Evolutionary conservation across 2,113 vertebrate species (phyloP), one percentile per base, ranked within the genome.

Genomic region (Natator depressus): DNA sequence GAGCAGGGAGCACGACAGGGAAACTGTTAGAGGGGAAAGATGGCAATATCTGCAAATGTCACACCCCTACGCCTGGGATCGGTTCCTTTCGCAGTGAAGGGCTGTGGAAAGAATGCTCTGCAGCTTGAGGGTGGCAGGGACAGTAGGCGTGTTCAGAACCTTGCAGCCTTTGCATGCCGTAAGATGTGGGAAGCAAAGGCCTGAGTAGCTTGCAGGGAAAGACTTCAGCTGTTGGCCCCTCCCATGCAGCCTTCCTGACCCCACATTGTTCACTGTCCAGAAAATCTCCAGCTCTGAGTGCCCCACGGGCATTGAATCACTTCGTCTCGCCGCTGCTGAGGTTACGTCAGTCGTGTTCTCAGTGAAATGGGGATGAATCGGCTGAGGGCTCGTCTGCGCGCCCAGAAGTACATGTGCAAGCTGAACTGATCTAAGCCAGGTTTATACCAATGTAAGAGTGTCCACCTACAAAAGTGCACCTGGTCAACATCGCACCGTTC

Each of bases 401-500:
- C 29, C 14, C 65, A 72, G 19, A 72, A 38, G 65, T 38, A 72
- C 35, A 22, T n/a, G n/a, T 9, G 10, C 8, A 20, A 38, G 17
- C 65, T 38, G 65, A 72, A 20, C 65, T 22, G 65, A 38, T 38
- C 5, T 38, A 72, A 38, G 19, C 8, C 65, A 72, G 65, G 31
- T 19, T 69, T 69, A 69, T 8, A 35, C 31, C 35, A 62, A 8
- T 10, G 35, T 69, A 38, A 38, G 65, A 20, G 65, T n/a, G 31
- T 69, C 35, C 65, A 38, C 17, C 5, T 20, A 69, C 17, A 38
- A 38, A 38, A 38, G 19, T 17, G 47, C 84, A 87, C 82, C 84
- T 84, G 50, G 27, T 22, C 24, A 59, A 78, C 80, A 76, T 94
- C 78, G 87, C 94, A 93, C 80, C 94, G 90, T 89, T 94, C 93